Evolutionary conservation across 2,113 vertebrate genomes (phyloP).

Genomic region (Marmota monax): DNA sequence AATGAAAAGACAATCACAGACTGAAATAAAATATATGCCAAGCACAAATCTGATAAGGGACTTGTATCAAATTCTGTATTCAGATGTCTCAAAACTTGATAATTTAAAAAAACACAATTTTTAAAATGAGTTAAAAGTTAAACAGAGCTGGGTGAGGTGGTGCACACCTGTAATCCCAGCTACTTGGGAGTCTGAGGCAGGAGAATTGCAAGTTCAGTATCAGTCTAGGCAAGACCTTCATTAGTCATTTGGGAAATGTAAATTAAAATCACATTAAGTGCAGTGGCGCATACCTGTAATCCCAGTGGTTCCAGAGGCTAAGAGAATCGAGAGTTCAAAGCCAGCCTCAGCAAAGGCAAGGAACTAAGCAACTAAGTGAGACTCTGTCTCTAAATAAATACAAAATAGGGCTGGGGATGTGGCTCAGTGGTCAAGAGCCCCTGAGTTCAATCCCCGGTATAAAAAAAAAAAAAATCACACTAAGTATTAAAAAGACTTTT

Average conservation of each 20-base stretch:
- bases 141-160: no score
- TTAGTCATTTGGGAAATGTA: background rate
- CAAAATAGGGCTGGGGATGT: no score
- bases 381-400: no score
- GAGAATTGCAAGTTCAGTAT: background rate
- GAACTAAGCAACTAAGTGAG: no score
- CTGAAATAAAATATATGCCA: constrained; percentile 21
- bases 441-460: no score
- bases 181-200: background rate
- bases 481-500: background rate
- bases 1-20: background rate
- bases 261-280: background rate
- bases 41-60: background rate
- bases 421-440: no score
- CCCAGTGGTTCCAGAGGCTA: no score
- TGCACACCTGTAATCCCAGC: background rate
- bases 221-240: background rate
- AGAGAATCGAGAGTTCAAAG: no score
- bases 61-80: background rate
- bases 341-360: no score
- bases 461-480: background rate
- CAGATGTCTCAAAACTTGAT: background rate
- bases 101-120: no score
- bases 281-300: no score
- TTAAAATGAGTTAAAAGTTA: no score